Conservation (phyloP, 2,113 vertebrate species). For the Columbina picui region DNA sequence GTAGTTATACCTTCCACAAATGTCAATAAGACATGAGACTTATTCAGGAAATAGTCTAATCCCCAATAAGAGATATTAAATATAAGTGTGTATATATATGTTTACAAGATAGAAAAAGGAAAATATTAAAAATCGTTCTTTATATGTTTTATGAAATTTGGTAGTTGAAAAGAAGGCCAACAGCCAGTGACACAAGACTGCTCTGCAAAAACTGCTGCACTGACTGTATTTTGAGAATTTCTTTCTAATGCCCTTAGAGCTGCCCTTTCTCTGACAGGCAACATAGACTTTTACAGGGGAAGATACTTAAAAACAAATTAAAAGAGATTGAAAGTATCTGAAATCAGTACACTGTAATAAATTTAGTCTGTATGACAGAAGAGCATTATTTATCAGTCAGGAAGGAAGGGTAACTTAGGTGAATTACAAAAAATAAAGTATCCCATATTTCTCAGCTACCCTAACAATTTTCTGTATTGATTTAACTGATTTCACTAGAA, state of each 20-base stretch:
- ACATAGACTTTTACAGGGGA: background rate
- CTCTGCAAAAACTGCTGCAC: background rate
- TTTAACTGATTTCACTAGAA: background rate
- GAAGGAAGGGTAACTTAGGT: background rate
- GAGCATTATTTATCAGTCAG: background rate
- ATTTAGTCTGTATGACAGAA: background rate
- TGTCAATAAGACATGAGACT: background rate
- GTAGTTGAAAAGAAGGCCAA: background rate
- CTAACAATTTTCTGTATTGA: background rate
- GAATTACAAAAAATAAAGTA: background rate
- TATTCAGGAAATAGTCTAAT: background rate
- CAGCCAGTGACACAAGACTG: background rate
- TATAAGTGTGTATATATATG: too few relatives aligned
- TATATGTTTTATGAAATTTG: background rate
- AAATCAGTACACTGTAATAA: background rate
- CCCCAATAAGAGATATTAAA: background rate
- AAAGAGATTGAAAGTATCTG: background rate
- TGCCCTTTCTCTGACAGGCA: background rate
- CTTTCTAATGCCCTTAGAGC: rapidly evolving
- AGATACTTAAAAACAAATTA: background rate
- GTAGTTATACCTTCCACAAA: background rate
- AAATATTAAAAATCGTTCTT: background rate
- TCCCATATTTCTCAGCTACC: background rate
- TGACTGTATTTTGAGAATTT: background rate
- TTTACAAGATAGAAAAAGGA: background rate